Conservation (phyloP, 2,888 invertebrate genomes). For the Ischnura elegans region DNA sequence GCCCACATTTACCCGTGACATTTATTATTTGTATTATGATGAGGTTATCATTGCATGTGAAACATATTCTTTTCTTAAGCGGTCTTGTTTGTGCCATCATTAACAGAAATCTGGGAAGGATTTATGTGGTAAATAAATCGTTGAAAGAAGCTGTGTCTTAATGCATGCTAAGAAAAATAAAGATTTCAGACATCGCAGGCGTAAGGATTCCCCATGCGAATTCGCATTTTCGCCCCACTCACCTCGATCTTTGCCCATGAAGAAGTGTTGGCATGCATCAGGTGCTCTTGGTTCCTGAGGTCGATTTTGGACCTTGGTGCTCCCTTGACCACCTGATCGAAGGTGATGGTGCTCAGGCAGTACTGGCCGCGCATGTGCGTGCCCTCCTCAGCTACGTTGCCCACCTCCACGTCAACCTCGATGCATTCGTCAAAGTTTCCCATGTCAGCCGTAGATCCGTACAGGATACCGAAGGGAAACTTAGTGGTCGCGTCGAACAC, state of each 20-base stretch:
- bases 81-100: too few species aligned
- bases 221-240: too few species aligned
- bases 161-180: too few species aligned
- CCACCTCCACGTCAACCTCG: slow-evolving; percentile 71
- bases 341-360: slow-evolving; percentile 70
- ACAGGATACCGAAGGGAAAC: slow-evolving; percentile 69
- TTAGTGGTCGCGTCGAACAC: slow-evolving; percentile 70
- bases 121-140: too few species aligned
- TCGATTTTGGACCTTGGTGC: not conserved
- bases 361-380: slow-evolving; percentile 71
- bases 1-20: too few species aligned
- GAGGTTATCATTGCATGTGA: too few species aligned
- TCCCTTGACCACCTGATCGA: not conserved
- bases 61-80: too few species aligned
- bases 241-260: slow-evolving; percentile 34
- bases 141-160: too few species aligned
- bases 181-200: too few species aligned
- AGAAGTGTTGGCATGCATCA: slow-evolving; percentile 29
- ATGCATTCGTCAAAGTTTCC: slow-evolving; percentile 70
- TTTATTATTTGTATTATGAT: too few species aligned
- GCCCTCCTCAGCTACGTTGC: not conserved
- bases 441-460: slow-evolving; percentile 68
- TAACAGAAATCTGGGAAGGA: too few species aligned
- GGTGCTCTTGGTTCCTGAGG: slow-evolving; percentile 30
- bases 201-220: too few species aligned